Evolutionary conservation across 2,113 vertebrate genomes (phyloP).

Genomic region (Hemibagrus wyckioides): DNA sequence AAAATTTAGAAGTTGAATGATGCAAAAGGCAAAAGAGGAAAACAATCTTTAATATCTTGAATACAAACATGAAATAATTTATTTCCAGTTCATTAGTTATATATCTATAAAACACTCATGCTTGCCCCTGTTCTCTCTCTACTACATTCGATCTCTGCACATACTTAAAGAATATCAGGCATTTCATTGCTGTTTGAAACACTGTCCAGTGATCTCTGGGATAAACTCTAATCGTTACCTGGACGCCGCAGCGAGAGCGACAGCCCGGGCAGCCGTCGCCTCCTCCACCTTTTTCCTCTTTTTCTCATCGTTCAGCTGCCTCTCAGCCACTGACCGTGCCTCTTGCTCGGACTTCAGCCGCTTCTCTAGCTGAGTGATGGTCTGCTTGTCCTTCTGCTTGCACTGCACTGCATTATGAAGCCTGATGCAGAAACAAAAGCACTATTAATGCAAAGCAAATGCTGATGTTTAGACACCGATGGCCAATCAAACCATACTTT

Average conservation of each 20-base stretch:
- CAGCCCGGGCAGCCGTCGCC: slow-evolving; percentile 90
- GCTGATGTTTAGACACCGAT: background rate
- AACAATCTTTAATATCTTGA: too few relatives aligned
- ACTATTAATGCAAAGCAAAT: background rate
- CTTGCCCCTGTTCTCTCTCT: background rate
- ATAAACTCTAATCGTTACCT: slow-evolving; percentile 72
- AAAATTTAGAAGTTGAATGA: too few relatives aligned
- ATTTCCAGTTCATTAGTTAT: background rate
- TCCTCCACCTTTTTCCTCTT: slow-evolving; percentile 98
- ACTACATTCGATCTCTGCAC: background rate
- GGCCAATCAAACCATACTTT: background rate
- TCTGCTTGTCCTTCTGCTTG: slow-evolving; percentile 99
- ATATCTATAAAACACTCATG: background rate
- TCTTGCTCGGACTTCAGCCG: slow-evolving; percentile 96
- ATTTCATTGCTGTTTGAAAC: background rate
- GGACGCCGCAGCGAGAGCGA: slow-evolving; percentile 89
- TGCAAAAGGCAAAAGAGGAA: background rate
- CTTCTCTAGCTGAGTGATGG: slow-evolving; percentile 94
- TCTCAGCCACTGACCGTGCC: slow-evolving; percentile 88
- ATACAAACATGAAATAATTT: background rate
- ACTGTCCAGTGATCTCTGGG: background rate
- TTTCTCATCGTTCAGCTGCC: slow-evolving; percentile 94
- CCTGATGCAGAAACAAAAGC: slow-evolving; percentile 64
- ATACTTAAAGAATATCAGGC: too few relatives aligned
- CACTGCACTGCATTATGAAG: slow-evolving; percentile 94